phyloP scores from a whole-genome alignment of 2,888 invertebrate species.

The Oxystoma pomonae region DNA sequence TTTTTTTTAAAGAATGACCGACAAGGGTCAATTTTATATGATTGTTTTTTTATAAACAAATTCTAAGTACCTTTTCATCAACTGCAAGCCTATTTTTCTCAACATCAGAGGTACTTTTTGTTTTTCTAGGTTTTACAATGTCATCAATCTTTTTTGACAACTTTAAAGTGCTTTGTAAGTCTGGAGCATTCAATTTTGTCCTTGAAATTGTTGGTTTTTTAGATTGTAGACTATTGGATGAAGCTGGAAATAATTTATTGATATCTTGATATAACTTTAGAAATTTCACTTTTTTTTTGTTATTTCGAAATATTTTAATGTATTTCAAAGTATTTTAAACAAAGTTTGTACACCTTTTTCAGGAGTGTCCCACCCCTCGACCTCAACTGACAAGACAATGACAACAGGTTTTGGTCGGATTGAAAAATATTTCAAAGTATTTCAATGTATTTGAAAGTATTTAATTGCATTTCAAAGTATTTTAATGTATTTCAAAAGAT shows the following conservation, averaged over 20 bases:
- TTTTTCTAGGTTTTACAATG: conserved; percentile 28
- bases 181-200: conserved; percentile 27
- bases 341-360: too few species aligned
- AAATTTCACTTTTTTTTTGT: conserved; percentile 1
- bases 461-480: too few species aligned
- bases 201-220: conserved; percentile 4
- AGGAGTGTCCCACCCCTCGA: too few species aligned
- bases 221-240: conserved; percentile 5
- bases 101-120: conserved; percentile 28
- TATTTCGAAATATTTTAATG: too few species aligned
- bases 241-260: neutral
- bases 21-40: neutral
- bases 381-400: too few species aligned
- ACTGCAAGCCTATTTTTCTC: conserved; percentile 27
- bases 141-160: conserved; percentile 32
- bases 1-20: neutral
- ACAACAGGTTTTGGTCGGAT: too few species aligned
- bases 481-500: too few species aligned
- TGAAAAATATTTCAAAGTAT: too few species aligned
- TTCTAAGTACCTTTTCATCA: conserved; percentile 33
- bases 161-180: conserved; percentile 30
- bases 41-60: neutral
- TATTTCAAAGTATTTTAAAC: too few species aligned
- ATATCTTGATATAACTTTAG: neutral
- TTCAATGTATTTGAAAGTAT: too few species aligned